Evolutionary conservation across 2,797 vertebrate genomes (phyloP), one percentile per base, ranked within the genome.

Genomic region (Falco naumanni): DNA sequence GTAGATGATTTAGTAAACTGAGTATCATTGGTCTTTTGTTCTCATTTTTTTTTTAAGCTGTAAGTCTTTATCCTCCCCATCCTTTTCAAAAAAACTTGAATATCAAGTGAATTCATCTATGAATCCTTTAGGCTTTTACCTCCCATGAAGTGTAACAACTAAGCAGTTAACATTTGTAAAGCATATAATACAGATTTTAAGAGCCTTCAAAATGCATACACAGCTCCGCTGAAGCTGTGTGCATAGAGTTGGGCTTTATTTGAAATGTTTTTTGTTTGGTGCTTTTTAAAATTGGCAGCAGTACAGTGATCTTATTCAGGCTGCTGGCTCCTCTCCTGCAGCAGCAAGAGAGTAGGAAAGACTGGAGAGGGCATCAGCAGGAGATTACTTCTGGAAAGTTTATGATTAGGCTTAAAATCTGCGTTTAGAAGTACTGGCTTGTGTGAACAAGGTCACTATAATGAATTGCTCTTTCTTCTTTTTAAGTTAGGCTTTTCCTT

Each of bases 111-210:
- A 89, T 91, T 65, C 1, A 20, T 90, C 59, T 90, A 18, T 64
- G 80, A 93, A 51, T 72, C 66, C 74, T 90, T 86, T 53, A 88
- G 85, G 66, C 13, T 25, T 87, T 83, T 90, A 16, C 56, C 47
- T 79, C 37, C 9, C 60, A 8, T 66, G 70, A 90, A 93, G 45
- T 83, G 31, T 87, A 87, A 87, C 41, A 90, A 10, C 56, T 79
- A 76, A 91, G 53, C 29, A 74, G 48, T 87, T 89, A 90, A 85
- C 26, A 60, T 84, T 71, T 93, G 17, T 78, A 90, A 93, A 83
- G 50, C 12, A 5, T 29, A 17, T 45, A 61, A 54, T 48, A 83
- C 16, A 64, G n/a, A 50, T 50, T 87, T 63, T 78, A 84, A 60
- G 41, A 57, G 26, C 21, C 63, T 90, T 81, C 54, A 21, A 63